Evolutionary conservation across 2,888 invertebrate species (phyloP), one percentile per base, ranked within the genome.

Genomic region (Elgonia sp.): DNA sequence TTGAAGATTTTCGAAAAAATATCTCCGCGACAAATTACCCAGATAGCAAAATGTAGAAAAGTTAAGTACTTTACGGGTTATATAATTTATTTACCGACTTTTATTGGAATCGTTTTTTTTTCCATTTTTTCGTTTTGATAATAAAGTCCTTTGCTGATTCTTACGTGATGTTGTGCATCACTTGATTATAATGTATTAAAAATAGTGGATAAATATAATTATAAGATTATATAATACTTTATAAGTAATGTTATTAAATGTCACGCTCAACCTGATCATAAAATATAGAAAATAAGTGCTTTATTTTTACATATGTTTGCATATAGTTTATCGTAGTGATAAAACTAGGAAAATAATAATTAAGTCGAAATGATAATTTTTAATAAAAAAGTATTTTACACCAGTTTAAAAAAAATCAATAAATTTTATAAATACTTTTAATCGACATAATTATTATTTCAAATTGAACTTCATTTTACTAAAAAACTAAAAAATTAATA

Each of bases 111-210:
- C 12, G 12, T 29, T 29, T 7, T 12, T 42, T 37, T 16, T 39
- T 46, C 39, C 29, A 37, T 39, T 20, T 53, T 70, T 70, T 55
- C 29, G 29, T 29, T 60, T 75, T 65, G 7, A 67, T 46, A 39
- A 21, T 3, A 21, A 67, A 67, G 46, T 46, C 18, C 9, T 67
- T 65, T 6, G 42, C 18, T 79, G 16, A 67, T 67, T 21, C 55
- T 67, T 67, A 20, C 9, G 67, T 79, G 79, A 67, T 79, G 79
- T 67, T 67, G 40, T 79, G 40, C 79, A 79, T 79, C 79, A 67
- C 67, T 55, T 67, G 79, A 79, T 14, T 46, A 57, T 67, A 57
- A 79, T 79, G 79, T 79, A 79, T 67, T 67, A 57, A 79, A 62
- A 55, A 65, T 62, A 50, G 40, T 67, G 55, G 67, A 79, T 55